Conservation (phyloP, 2,113 vertebrate genomes). For the Pterocles gutturalis region DNA sequence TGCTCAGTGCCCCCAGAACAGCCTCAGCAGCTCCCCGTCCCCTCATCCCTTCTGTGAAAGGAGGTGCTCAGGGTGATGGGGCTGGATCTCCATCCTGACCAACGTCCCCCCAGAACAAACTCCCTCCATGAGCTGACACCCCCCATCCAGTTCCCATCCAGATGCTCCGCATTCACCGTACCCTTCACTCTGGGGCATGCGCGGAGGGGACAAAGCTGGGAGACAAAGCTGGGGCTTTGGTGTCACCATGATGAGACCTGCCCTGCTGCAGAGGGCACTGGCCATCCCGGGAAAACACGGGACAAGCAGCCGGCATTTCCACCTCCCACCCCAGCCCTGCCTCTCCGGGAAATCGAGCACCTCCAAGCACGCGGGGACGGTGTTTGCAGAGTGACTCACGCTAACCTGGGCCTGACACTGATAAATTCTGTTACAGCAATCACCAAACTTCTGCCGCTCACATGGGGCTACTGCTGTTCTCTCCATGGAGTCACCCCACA, state of each 20-base stretch:
- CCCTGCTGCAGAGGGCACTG: not conserved
- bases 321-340: not conserved
- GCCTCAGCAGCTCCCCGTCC: not conserved
- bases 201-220: not conserved
- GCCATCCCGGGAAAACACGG: not conserved
- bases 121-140: accelerated
- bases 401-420: not conserved
- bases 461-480: not conserved
- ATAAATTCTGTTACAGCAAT: conserved; percentile 19
- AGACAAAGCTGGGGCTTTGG: not conserved
- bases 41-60: not conserved
- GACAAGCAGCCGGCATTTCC: not conserved
- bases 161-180: not conserved
- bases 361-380: not conserved
- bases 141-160: not conserved
- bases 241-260: not conserved
- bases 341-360: not conserved
- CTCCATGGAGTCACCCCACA: not conserved
- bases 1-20: not conserved
- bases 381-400: not conserved
- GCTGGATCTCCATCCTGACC: not conserved
- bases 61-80: not conserved
- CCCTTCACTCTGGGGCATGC: not conserved
- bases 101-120: accelerated
- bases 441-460: not conserved